phyloP scores from a whole-genome alignment of 35 echinoderm and acorn worm species.

The Nesometra sesokonis region DNA sequence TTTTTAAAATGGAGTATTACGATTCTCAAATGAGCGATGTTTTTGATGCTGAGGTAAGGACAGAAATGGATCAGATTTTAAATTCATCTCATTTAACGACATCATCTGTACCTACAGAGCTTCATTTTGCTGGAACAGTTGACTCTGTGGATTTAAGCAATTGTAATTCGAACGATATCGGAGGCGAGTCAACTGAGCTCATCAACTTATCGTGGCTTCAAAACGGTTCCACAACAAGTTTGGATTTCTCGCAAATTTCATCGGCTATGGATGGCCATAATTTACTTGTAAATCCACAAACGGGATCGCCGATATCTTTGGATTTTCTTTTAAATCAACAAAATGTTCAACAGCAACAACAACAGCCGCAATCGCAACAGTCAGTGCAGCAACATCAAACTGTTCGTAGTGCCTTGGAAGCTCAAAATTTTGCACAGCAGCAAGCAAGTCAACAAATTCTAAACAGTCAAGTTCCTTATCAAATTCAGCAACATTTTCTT shows the following conservation, averaged over 20 bases:
- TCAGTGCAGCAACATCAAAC: constrained; percentile 5
- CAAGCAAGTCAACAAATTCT: constrained; percentile 16
- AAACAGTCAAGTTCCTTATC: constrained; percentile 3
- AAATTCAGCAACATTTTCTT: constrained; percentile 6
- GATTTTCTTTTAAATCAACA: not conserved
- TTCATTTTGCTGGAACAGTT: constrained; percentile 7
- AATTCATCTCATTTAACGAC: constrained; percentile 46
- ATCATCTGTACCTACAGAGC: constrained; percentile 26
- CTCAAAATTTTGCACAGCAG: constrained; percentile 13
- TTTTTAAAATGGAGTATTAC: constrained; percentile 58
- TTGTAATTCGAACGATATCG: constrained; percentile 18
- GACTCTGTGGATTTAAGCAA: constrained; percentile 5
- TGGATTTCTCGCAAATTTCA: constrained; percentile 51
- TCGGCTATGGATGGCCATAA: constrained; percentile 42
- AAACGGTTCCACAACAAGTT: constrained; percentile 22
- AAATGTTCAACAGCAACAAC: constrained; percentile 8
- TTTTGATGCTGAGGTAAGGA: constrained; percentile 82
- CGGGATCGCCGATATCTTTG: constrained; percentile 36
- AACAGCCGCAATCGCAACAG: constrained; percentile 5
- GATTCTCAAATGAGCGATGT: constrained; percentile 64
- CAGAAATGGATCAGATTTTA: constrained; percentile 82
- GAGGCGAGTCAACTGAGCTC: constrained; percentile 27
- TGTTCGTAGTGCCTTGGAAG: not conserved
- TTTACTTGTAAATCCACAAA: constrained; percentile 88
- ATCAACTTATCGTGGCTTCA: constrained; percentile 19